Percentiles rank a stretch among this genome's conserved stretches.
These are phyloP conservation scores for Erpobdella octoculata DNA, from an alignment of 2,888 invertebrate species.

Conservation along the genomic window DNA sequence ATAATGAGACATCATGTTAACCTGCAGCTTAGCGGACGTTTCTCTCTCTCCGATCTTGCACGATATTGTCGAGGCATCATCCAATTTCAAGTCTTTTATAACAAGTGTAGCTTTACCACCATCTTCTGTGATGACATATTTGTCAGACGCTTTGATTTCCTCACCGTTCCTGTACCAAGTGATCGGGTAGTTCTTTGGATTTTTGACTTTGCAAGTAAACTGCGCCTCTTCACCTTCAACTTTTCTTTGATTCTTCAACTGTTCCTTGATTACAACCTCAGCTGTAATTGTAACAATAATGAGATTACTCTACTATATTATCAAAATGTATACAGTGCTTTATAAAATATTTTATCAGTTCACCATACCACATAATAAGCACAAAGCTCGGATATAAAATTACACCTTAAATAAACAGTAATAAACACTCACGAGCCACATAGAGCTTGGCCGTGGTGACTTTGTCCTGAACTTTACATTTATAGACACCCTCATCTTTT, in stretches of 20 bases:
- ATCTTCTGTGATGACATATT: slow-evolving; percentile 55
- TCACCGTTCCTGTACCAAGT: slow-evolving; percentile 90
- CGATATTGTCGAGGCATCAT: slow-evolving; percentile 54
- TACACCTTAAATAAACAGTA: no score
- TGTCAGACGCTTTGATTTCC: slow-evolving; percentile 57
- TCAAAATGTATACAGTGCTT: no score
- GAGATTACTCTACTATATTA: no score
- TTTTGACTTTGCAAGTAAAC: slow-evolving; percentile 75
- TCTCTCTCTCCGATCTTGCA: slow-evolving; percentile 53
- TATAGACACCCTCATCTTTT: slow-evolving; percentile 87
- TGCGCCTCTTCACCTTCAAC: slow-evolving; percentile 85
- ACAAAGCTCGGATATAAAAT: neutral
- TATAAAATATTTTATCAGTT: neutral
- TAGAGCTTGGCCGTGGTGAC: slow-evolving; percentile 87
- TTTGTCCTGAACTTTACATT: slow-evolving; percentile 73
- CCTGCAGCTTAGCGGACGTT: slow-evolving; percentile 44
- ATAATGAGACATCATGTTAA: slow-evolving; percentile 41
- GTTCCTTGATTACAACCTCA: slow-evolving; percentile 93
- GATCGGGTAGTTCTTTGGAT: slow-evolving; percentile 77
- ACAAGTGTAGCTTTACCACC: slow-evolving; percentile 85
- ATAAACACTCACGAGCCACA: slow-evolving; percentile 75
- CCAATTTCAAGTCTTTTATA: slow-evolving; percentile 56
- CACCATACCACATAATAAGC: neutral
- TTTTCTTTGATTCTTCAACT: slow-evolving; percentile 79
- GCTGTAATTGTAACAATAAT: slow-evolving; percentile 63